These are phyloP conservation scores for Drosophila demipolita DNA, from an alignment of 2,888 invertebrate species.

Conservation along the genomic window DNA sequence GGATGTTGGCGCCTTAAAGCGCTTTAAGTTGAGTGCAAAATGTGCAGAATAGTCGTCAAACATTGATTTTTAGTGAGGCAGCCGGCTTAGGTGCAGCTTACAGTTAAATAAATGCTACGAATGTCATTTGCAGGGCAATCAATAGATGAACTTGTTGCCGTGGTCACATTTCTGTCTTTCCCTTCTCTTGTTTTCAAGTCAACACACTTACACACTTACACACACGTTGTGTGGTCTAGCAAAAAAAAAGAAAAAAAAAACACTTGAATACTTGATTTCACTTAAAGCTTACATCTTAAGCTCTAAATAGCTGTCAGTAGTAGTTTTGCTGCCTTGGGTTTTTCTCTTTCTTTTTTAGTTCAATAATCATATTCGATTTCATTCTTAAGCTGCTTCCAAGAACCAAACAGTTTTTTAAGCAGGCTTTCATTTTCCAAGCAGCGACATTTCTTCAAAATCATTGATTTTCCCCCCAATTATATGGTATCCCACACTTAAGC, in stretches of 20 bases:
- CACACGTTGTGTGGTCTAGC: background rate
- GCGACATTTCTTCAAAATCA: background rate
- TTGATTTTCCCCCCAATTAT: background rate
- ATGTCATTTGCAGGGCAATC: constrained; percentile 26
- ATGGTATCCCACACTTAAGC: background rate
- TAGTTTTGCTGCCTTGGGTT: background rate
- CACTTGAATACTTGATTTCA: background rate
- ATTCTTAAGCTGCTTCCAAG: background rate
- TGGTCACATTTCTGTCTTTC: background rate
- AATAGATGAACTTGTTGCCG: constrained; percentile 12
- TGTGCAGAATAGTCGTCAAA: constrained; percentile 35
- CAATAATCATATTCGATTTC: background rate
- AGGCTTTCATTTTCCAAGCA: background rate
- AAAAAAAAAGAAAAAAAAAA: background rate
- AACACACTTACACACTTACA: background rate
- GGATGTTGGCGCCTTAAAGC: constrained; percentile 36
- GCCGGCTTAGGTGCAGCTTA: constrained; percentile 23
- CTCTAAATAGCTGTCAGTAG: constrained; percentile 1
- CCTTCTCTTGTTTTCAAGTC: background rate
- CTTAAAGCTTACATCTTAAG: constrained; percentile 3
- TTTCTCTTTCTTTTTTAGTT: background rate
- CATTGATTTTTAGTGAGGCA: constrained; percentile 63
- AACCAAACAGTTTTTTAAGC: background rate
- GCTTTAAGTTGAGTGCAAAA: constrained; percentile 66
- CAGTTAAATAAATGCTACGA: constrained; percentile 17